phyloP scores from a whole-genome alignment of 2,888 invertebrate species.

The Lasius platythorax region DNA sequence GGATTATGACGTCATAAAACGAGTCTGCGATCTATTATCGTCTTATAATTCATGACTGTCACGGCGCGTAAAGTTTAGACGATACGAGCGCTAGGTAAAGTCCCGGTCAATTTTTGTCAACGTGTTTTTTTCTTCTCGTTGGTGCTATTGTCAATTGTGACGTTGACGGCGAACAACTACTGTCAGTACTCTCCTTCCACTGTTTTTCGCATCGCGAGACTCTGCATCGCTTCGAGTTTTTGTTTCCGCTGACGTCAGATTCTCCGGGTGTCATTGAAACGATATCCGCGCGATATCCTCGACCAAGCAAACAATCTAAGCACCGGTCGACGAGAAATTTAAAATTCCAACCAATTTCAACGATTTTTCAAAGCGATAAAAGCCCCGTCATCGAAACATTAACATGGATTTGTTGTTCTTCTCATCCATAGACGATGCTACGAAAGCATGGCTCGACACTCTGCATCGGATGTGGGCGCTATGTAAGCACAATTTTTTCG shows the following conservation, averaged over 20 bases:
- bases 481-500: conserved; percentile 74
- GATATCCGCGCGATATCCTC: background rate
- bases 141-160: background rate
- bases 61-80: conserved; percentile 11
- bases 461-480: conserved; percentile 81
- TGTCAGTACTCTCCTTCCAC: background rate
- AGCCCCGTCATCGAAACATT: background rate
- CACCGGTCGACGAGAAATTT: background rate
- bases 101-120: background rate
- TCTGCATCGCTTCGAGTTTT: background rate
- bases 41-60: background rate
- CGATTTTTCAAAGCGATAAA: background rate
- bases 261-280: background rate
- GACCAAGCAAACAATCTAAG: background rate
- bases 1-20: background rate
- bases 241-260: background rate
- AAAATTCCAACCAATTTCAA: background rate
- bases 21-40: background rate
- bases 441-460: conserved; percentile 79
- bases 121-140: background rate
- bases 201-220: background rate
- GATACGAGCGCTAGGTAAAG: background rate
- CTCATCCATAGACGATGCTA: conserved; percentile 78
- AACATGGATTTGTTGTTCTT: conserved; percentile 66
- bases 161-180: background rate